phyloP scores from a whole-genome alignment of 2,113 vertebrate genomes.

The Nycticebus coucang region DNA sequence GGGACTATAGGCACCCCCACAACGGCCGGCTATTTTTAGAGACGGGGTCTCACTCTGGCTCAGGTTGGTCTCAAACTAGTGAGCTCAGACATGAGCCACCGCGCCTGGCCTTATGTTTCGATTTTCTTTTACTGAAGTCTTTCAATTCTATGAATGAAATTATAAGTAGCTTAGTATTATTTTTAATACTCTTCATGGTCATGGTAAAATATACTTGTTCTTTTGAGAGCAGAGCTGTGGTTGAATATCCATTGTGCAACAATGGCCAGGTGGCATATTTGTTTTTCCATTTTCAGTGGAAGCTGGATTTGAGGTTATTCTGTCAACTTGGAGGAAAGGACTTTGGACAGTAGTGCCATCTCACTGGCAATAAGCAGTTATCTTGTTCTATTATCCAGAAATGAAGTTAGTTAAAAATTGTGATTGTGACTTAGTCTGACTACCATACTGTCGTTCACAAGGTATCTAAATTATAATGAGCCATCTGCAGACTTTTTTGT shows the following conservation, averaged over 20 bases:
- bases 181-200: constrained; percentile 41
- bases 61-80: no score
- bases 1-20: no score
- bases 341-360: background rate
- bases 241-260: background rate
- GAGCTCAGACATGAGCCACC: no score
- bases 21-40: no score
- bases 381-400: constrained; percentile 5
- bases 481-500: constrained; percentile 59
- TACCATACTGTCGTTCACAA: constrained; percentile 53
- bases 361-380: background rate
- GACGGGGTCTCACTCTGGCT: no score
- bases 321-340: background rate
- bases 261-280: background rate
- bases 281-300: constrained; percentile 18
- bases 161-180: background rate
- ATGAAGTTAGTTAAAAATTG: constrained; percentile 66
- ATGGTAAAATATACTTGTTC: background rate
- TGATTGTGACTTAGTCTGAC: background rate
- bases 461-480: constrained; percentile 61
- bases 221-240: background rate
- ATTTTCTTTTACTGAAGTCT: constrained; percentile 4
- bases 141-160: background rate
- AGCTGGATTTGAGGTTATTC: background rate
- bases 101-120: no score